phyloP scores from a whole-genome alignment of 2,888 invertebrate genomes.

The Periphyllus acericola region DNA sequence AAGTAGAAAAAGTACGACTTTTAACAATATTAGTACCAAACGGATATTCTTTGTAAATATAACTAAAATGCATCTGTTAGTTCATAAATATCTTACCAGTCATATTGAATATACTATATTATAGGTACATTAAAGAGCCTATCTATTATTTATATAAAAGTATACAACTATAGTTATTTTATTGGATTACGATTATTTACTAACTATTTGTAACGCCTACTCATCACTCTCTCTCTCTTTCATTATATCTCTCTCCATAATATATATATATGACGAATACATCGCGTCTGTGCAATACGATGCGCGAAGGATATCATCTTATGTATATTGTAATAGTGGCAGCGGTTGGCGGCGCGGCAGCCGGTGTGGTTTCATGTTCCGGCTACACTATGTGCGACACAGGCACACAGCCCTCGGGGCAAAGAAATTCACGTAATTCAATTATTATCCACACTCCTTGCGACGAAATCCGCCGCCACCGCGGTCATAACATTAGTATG shows the following conservation, averaged over 20 bases:
- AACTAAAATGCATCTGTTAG: no score
- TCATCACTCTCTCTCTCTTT: not conserved
- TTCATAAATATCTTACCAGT: no score
- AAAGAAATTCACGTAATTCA: constrained; percentile 44
- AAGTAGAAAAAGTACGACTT: no score
- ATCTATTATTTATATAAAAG: no score
- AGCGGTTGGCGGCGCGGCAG: not conserved
- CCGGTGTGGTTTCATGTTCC: constrained; percentile 31
- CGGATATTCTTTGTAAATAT: no score
- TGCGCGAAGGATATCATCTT: not conserved
- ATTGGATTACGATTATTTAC: no score
- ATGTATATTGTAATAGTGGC: not conserved
- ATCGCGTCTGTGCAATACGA: constrained; percentile 4
- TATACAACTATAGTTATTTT: no score
- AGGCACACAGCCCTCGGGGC: not conserved
- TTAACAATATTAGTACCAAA: no score
- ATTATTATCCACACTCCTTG: constrained; percentile 20
- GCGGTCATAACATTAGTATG: constrained; percentile 49
- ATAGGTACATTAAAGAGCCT: no score
- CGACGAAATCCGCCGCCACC: not conserved
- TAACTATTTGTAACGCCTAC: no score
- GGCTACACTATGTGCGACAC: not conserved
- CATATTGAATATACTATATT: no score
- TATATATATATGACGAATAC: not conserved
- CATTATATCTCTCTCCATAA: not conserved